Evolutionary conservation across 2,113 vertebrate genomes (phyloP), one percentile per base, ranked within the genome.

Genomic region (Aplodontia rufa): DNA sequence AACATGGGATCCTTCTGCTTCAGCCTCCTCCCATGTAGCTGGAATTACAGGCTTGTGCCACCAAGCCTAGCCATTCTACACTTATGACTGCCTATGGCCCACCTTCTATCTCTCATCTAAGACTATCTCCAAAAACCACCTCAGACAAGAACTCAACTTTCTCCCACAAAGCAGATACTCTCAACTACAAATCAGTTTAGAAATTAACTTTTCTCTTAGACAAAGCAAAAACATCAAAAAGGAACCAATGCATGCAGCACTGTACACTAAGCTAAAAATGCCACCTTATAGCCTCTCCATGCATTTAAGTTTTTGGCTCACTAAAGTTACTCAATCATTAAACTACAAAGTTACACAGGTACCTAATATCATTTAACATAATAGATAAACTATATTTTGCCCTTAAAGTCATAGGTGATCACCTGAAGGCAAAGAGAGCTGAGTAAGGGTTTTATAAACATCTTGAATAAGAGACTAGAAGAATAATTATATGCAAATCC

Each of bases 141-240:
- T 87, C 64, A 94, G 89, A 40, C 66, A 71, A 86, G 47, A 92
- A 79, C 24, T 9, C 79, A 95, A 81, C 49, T 26, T 90, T 83
- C 72, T 45, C 71, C 94, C 35, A 72, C 53, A 64, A 93, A 81
- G 22, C 28, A 83, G 30, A 62, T 60, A 60, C 83, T 87, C 60
- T 80, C 42, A 82, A 76, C 30, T 72, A 40, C 75, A 64, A 58
- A 81, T n/a, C n/a, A 64, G 71, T 74, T 88, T 62, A 74, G 51
- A 64, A 79, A 94, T 69, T 94, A 69, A 86, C 22, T 42, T 87
- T 78, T 76, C 81, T 58, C 51, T 58, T 53, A 90, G 60, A 91
- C 68, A 75, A 94, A 93, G 66, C 26, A 82, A 85, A 95, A 94
- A 40, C 14, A 45, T 49, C 45, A 69, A 80, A 94, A 95, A 89